These are phyloP conservation scores for Mactromeris polynyma DNA, from an alignment of 2,888 invertebrate species.

Conservation along the genomic window DNA sequence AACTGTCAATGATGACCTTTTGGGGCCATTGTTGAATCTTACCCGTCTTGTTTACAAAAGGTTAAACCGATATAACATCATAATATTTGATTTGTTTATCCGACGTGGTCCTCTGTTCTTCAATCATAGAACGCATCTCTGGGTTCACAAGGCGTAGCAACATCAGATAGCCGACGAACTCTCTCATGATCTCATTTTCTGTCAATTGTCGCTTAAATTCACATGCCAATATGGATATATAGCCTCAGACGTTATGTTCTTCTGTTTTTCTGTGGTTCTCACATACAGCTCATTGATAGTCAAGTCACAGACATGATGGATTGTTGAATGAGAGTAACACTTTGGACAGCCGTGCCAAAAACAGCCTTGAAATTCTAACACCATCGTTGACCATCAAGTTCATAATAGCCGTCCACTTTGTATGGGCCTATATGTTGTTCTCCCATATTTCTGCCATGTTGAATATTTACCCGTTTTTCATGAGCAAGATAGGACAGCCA, in stretches of 20 bases:
- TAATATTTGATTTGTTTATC: not conserved
- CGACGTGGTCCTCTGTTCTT: not conserved
- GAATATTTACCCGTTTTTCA: not conserved
- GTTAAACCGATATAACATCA: not conserved
- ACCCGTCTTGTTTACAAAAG: slow-evolving; percentile 57
- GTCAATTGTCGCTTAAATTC: not conserved
- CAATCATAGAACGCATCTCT: not conserved
- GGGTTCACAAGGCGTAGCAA: not conserved
- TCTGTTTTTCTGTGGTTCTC: not conserved
- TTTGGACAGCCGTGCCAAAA: slow-evolving; percentile 34
- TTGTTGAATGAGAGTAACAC: slow-evolving; percentile 28
- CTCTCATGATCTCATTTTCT: not conserved
- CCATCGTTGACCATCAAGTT: slow-evolving; percentile 18
- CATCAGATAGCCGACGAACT: not conserved
- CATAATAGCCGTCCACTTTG: slow-evolving; percentile 44
- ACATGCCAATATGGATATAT: not conserved
- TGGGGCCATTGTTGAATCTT: slow-evolving; percentile 75
- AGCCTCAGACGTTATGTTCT: not conserved
- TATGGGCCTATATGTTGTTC: slow-evolving; percentile 44
- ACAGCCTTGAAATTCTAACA: slow-evolving; percentile 18
- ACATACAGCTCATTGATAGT: not conserved
- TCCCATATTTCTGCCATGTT: slow-evolving; percentile 37
- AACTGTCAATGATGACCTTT: slow-evolving; percentile 72
- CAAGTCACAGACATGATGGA: slow-evolving; percentile 2
- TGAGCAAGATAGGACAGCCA: slow-evolving; percentile 45